Conservation (phyloP, 2,888 invertebrate genomes). For the Polietes domitor region DNA sequence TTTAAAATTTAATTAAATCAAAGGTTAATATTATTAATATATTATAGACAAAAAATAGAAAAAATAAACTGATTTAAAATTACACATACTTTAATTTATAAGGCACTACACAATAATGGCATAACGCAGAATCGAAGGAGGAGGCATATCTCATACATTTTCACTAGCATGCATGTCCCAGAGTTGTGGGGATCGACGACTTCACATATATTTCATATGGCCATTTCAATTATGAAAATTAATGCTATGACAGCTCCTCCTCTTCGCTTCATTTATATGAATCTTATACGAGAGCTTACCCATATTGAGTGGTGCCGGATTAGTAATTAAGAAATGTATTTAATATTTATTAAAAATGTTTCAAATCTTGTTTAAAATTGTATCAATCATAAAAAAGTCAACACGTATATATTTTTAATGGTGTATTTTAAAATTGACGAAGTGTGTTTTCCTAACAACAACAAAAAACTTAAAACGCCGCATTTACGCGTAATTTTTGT, state of each 20-base stretch:
- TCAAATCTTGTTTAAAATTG: slow-evolving; percentile 68
- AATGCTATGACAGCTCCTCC: too few species aligned
- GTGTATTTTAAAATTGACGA: slow-evolving; percentile 77
- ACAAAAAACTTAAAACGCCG: slow-evolving; percentile 69
- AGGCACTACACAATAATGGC: slow-evolving; percentile 28
- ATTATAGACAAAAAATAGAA: slow-evolving; percentile 30
- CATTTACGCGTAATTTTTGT: slow-evolving; percentile 69
- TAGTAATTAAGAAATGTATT: slow-evolving; percentile 37
- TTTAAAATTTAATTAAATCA: slow-evolving; percentile 53
- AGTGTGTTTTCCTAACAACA: slow-evolving; percentile 74
- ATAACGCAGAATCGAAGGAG: too few species aligned
- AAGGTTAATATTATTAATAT: slow-evolving; percentile 58
- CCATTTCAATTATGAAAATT: too few species aligned
- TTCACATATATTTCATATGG: neutral
- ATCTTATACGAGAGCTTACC: too few species aligned
- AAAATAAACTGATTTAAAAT: slow-evolving; percentile 44
- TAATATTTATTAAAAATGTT: slow-evolving; percentile 54
- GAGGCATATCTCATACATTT: too few species aligned
- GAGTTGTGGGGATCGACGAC: too few species aligned
- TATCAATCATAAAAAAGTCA: slow-evolving; percentile 60
- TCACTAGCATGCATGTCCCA: too few species aligned
- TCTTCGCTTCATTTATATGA: too few species aligned
- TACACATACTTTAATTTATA: slow-evolving; percentile 1
- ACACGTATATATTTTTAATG: slow-evolving; percentile 56
- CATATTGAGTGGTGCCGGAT: slow-evolving; percentile 28